Conservation (phyloP, 2,797 vertebrate species). For the Lerista edwardsae region DNA sequence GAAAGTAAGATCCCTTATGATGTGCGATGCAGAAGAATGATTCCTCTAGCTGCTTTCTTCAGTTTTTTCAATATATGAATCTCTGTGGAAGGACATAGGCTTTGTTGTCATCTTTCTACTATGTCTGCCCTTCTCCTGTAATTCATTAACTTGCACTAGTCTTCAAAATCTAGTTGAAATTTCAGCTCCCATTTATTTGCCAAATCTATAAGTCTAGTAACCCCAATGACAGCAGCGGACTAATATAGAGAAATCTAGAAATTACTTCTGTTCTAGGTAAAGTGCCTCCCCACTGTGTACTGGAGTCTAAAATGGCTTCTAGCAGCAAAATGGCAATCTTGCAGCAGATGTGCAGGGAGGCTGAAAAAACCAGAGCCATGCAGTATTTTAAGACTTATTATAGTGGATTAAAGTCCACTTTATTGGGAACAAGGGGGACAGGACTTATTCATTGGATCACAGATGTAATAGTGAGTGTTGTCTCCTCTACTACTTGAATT, state of each 20-base stretch:
- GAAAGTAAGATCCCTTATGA: neutral
- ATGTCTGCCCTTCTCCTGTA: neutral
- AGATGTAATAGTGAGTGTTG: too few species aligned
- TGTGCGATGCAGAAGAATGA: neutral
- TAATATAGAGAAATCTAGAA: neutral
- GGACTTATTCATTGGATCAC: too few species aligned
- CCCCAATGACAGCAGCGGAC: neutral
- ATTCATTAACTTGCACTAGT: neutral
- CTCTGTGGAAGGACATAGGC: neutral
- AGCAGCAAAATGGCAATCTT: too few species aligned
- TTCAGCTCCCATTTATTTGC: neutral
- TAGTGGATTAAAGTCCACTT: too few species aligned
- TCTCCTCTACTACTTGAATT: too few species aligned
- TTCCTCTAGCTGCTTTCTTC: neutral
- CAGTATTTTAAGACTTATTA: too few species aligned
- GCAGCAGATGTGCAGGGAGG: too few species aligned
- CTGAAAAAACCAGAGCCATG: too few species aligned
- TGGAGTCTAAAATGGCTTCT: too few species aligned
- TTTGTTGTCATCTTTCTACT: neutral
- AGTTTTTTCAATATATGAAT: neutral
- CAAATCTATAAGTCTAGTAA: neutral
- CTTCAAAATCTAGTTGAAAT: conserved; percentile 1
- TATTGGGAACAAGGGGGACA: too few species aligned
- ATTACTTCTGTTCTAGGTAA: neutral
- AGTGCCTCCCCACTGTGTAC: neutral